A percentile compares a stretch with the other conserved stretches of the same genome.
These are phyloP conservation scores for Brachylomia viminalis DNA, from an alignment of 2,888 invertebrate genomes.

Conservation along the genomic window DNA sequence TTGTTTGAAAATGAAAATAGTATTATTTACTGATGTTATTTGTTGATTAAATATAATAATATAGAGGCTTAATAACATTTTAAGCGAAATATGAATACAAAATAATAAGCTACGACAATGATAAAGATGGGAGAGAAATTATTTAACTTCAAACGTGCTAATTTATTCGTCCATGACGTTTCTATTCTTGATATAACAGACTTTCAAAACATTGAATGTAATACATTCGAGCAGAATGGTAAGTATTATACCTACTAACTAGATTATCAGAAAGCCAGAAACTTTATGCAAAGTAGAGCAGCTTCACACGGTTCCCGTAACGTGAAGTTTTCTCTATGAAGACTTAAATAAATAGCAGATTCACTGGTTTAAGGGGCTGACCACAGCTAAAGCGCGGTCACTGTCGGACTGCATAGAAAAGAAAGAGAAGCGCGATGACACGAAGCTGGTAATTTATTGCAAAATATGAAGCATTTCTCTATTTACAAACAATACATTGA, in stretches of 20 bases:
- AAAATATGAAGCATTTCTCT: no score
- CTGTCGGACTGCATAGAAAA: no score
- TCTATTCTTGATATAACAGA: conserved; percentile 13
- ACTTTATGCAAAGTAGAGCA: conserved; percentile 49
- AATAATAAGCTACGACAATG: background rate
- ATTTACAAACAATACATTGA: no score
- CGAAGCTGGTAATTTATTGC: no score
- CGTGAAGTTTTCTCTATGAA: conserved; percentile 36
- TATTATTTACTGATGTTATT: background rate
- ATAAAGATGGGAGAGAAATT: background rate
- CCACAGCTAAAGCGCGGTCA: no score
- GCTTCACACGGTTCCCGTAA: conserved; percentile 47
- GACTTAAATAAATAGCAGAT: conserved; percentile 39
- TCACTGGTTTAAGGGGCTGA: conserved; percentile 45
- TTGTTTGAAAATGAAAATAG: background rate
- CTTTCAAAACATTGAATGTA: conserved; percentile 41
- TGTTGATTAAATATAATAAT: background rate
- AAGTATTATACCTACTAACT: conserved; percentile 34
- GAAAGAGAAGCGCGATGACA: no score
- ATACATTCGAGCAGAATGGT: conserved; percentile 32
- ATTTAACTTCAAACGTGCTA: conserved; percentile 13
- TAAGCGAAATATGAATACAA: background rate
- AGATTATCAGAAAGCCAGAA: conserved; percentile 45
- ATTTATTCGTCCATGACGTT: conserved; percentile 22
- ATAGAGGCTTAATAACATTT: background rate